A percentile compares a stretch with the other conserved stretches of the same genome.
These are phyloP conservation scores for Drosophila leontia DNA, from an alignment of 1,140 invertebrate species.

Conservation along the genomic window DNA sequence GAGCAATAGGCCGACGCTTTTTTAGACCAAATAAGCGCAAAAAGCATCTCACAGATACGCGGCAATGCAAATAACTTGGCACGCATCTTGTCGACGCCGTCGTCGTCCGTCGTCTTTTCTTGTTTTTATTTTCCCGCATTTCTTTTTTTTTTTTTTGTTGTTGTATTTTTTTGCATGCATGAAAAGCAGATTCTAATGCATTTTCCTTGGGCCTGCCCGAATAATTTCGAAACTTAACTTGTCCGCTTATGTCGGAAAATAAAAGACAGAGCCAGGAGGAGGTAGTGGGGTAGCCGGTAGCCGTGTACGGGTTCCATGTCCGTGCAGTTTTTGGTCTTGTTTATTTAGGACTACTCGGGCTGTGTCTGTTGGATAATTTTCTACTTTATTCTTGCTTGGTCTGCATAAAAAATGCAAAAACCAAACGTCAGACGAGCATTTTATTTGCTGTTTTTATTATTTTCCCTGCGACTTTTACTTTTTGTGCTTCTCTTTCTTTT, in stretches of 20 bases:
- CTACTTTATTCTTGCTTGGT: conserved; percentile 52
- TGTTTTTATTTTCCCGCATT: conserved; percentile 42
- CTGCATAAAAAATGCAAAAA: conserved; percentile 76
- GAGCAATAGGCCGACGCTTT: conserved; percentile 56
- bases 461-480: conserved; percentile 31
- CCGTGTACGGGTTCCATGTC: conserved; percentile 35
- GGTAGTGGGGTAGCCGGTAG: background rate
- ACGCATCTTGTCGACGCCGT: conserved; percentile 61
- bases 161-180: conserved; percentile 63
- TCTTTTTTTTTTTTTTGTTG: background rate
- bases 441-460: conserved; percentile 59
- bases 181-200: conserved; percentile 79
- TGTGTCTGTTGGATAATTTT: conserved; percentile 65
- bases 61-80: conserved; percentile 81
- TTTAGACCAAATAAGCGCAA: conserved; percentile 83
- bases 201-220: conserved; percentile 62
- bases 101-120: conserved; percentile 21
- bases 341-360: conserved; percentile 70
- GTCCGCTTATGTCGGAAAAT: conserved; percentile 45
- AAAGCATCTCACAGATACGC: conserved; percentile 70
- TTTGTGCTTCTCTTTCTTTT: background rate
- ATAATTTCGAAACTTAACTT: conserved; percentile 69
- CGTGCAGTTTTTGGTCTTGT: conserved; percentile 78
- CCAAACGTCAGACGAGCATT: conserved; percentile 53
- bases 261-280: background rate